A percentile compares a stretch with the other conserved stretches of the same genome.
These are phyloP conservation scores for Mandrillus leucophaeus DNA, from an alignment of 2,113 vertebrate species.

Conservation along the genomic window DNA sequence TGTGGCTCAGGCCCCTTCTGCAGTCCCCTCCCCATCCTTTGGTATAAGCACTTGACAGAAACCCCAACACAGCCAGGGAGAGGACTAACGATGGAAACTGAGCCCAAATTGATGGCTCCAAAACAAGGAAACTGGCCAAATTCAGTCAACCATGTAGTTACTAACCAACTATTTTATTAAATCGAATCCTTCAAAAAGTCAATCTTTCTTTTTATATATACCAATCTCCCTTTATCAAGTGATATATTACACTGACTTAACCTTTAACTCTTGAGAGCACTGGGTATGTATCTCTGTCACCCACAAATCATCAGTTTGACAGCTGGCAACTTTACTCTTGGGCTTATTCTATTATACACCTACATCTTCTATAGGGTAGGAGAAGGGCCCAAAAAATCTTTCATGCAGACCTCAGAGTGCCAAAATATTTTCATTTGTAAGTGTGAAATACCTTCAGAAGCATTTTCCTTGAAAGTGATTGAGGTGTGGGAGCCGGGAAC, in stretches of 20 bases:
- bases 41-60: not conserved
- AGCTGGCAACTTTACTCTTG: conserved; percentile 1
- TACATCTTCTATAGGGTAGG: not conserved
- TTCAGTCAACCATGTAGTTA: not conserved
- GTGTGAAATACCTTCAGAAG: conserved; percentile 10
- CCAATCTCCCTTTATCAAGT: not conserved
- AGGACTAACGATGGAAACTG: not conserved
- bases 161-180: conserved; percentile 43
- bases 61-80: not conserved
- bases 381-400: conserved; percentile 12
- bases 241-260: not conserved
- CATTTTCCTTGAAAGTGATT: conserved; percentile 33
- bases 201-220: not conserved
- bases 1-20: not conserved
- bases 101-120: not conserved
- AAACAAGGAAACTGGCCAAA: conserved; percentile 3
- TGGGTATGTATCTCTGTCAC: not conserved
- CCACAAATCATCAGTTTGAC: not conserved
- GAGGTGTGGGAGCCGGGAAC: not conserved
- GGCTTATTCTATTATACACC: not conserved
- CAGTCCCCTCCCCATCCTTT: not conserved
- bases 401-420: not conserved
- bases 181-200: not conserved
- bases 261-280: not conserved
- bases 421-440: conserved; percentile 55